Evolutionary conservation across 2,113 vertebrate species (phyloP).

Genomic region (Tragulus kanchil): DNA sequence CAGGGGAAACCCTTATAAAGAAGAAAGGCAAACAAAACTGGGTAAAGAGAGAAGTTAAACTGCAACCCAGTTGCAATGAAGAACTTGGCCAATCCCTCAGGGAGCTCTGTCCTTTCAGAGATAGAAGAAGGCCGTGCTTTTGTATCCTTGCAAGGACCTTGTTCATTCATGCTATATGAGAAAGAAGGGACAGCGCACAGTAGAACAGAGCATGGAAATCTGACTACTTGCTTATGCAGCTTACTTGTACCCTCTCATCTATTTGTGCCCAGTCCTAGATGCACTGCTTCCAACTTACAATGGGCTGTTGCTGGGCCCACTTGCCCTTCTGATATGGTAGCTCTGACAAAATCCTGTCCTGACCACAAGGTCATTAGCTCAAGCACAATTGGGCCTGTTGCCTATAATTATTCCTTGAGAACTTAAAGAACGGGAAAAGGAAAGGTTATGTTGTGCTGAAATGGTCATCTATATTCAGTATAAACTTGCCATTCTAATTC

Average conservation of each 20-base stretch:
- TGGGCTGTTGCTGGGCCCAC: background rate
- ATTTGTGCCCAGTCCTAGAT: background rate
- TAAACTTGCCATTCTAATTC: background rate
- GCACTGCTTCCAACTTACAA: background rate
- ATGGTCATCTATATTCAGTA: background rate
- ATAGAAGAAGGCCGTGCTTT: background rate
- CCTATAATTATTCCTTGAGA: background rate
- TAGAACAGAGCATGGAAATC: background rate
- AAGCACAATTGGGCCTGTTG: background rate
- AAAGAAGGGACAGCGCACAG: background rate
- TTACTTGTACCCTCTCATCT: background rate
- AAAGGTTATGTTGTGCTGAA: background rate
- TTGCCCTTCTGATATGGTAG: background rate
- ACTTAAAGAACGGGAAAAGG: background rate
- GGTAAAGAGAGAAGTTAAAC: background rate
- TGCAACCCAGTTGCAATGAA: background rate
- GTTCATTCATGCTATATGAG: background rate
- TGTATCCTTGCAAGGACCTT: background rate
- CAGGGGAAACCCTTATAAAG: background rate
- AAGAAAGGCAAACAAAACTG: background rate
- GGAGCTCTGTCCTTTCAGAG: background rate
- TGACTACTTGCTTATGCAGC: background rate
- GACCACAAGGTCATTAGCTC: background rate
- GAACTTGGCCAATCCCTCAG: background rate
- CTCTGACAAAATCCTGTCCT: slow-evolving; percentile 26